phyloP scores from a whole-genome alignment of 2,113 vertebrate genomes.

The Morphnarchus princeps region DNA sequence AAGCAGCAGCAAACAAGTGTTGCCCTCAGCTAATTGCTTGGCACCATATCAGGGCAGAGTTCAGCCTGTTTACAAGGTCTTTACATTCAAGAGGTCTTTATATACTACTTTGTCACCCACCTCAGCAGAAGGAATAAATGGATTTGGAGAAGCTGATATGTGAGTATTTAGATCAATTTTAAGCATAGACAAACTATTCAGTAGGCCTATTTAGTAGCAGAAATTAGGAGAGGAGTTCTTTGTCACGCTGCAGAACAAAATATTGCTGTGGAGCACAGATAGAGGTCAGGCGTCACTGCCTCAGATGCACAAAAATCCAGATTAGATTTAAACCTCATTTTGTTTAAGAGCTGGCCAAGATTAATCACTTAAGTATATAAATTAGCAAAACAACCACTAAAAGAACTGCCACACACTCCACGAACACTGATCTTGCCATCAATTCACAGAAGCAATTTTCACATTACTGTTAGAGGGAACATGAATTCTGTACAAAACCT shows the following conservation, averaged over 20 bases:
- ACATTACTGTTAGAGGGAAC: neutral
- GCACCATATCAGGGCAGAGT: neutral
- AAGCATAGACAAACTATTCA: neutral
- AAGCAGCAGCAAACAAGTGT: neutral
- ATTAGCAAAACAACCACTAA: neutral
- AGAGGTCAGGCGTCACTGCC: neutral
- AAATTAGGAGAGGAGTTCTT: neutral
- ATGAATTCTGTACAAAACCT: neutral
- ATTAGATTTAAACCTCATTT: neutral
- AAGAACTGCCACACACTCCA: neutral
- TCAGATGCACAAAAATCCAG: neutral
- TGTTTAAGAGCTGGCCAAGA: neutral
- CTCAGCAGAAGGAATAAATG: neutral
- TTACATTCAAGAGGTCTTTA: neutral
- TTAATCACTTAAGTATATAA: neutral
- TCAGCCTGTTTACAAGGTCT: neutral
- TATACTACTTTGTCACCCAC: neutral
- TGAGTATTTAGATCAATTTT: neutral
- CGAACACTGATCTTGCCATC: neutral
- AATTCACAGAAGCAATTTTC: neutral
- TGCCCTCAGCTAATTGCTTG: neutral
- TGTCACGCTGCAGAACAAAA: neutral
- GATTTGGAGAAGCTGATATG: neutral
- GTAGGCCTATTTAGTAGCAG: neutral
- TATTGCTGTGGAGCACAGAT: neutral